These are phyloP conservation scores for Tauraco hartlaubi DNA, from an alignment of 2,797 vertebrate genomes.

Conservation along the genomic window DNA sequence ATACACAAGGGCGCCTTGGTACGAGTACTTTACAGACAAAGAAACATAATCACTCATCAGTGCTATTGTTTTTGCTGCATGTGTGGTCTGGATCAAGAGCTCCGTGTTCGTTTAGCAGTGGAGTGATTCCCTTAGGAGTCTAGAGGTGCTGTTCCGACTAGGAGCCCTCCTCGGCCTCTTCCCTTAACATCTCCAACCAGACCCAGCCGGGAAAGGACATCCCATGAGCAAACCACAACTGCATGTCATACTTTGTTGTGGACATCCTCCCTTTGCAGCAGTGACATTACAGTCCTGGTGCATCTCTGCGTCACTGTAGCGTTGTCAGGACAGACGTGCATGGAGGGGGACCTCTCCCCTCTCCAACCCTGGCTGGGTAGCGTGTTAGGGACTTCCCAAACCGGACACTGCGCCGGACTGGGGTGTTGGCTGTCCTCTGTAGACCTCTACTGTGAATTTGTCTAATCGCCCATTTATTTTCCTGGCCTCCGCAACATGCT, in stretches of 20 bases:
- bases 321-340: accelerated
- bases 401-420: accelerated
- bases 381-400: not conserved
- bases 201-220: not conserved
- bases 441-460: not conserved
- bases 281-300: accelerated
- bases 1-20: not conserved
- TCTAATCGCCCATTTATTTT: slow-evolving; percentile 25
- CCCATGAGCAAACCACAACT: accelerated
- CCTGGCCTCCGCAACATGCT: slow-evolving; percentile 3
- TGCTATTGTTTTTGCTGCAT: slow-evolving; percentile 5
- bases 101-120: not conserved
- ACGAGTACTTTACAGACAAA: not conserved
- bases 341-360: not conserved
- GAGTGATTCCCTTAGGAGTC: not conserved
- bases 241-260: accelerated
- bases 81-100: not conserved
- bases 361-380: not conserved
- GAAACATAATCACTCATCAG: not conserved
- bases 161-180: not conserved
- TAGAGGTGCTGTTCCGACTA: not conserved
- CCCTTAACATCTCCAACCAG: not conserved
- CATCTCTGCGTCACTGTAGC: accelerated
- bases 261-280: not conserved
- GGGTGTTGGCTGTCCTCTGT: accelerated